Conservation (phyloP, 2,113 vertebrate species). For the Triplophysa rosa region DNA sequence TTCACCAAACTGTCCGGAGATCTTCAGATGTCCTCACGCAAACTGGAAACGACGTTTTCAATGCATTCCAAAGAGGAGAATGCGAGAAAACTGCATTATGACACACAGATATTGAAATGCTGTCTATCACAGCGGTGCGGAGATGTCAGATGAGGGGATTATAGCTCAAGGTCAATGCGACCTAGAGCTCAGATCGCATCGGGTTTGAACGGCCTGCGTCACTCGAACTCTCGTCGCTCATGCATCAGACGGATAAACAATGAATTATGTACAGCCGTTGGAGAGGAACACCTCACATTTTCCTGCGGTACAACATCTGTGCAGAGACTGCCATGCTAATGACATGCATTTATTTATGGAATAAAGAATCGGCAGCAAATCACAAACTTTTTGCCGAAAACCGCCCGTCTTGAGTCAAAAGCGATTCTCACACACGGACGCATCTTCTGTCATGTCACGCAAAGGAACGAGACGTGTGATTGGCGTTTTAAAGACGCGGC, state of each 20-base stretch:
- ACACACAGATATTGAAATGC: neutral
- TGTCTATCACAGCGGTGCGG: constrained; percentile 1
- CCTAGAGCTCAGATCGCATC: neutral
- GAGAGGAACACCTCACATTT: constrained; percentile 48
- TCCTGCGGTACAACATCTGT: constrained; percentile 3
- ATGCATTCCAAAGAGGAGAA: constrained; percentile 12
- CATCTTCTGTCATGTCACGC: neutral
- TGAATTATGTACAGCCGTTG: constrained; percentile 75
- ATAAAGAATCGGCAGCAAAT: constrained; percentile 21
- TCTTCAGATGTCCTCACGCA: neutral
- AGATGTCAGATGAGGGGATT: constrained; percentile 24
- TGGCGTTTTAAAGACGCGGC: neutral
- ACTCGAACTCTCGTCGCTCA: constrained; percentile 40
- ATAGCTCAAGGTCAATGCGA: neutral
- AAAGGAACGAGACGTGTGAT: neutral
- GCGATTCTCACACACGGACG: neutral
- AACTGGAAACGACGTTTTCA: constrained; percentile 17
- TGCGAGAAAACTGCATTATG: constrained; percentile 12
- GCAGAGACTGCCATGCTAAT: constrained; percentile 26
- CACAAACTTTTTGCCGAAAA: neutral
- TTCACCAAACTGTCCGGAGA: neutral
- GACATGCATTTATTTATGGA: constrained; percentile 31
- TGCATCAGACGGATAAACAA: constrained; percentile 73
- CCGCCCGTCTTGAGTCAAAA: neutral
- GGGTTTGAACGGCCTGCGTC: neutral